phyloP scores from a whole-genome alignment of 2,113 vertebrate species.

The Ceuthmochares aereus region DNA sequence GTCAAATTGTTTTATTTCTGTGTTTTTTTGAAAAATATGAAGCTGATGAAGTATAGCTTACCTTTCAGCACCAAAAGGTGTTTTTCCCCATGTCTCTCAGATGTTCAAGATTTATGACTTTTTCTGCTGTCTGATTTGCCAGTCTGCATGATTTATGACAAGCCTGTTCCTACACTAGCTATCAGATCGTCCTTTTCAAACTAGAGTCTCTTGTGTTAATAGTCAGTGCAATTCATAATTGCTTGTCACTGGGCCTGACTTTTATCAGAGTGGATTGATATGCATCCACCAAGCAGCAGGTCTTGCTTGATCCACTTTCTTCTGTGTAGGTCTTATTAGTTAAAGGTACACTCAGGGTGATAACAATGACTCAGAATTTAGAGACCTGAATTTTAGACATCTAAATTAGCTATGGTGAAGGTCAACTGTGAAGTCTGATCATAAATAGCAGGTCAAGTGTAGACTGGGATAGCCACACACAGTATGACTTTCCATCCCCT shows the following conservation, averaged over 20 bases:
- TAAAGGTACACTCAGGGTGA: neutral
- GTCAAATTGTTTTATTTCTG: constrained; percentile 33
- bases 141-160: constrained; percentile 24
- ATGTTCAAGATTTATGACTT: constrained; percentile 34
- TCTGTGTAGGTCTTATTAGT: neutral
- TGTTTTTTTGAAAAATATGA: constrained; percentile 10
- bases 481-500: neutral
- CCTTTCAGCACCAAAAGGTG: neutral
- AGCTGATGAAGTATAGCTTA: constrained; percentile 12
- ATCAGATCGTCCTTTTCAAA: constrained; percentile 17
- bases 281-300: neutral
- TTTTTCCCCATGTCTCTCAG: constrained; percentile 8
- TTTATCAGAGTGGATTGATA: neutral
- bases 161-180: neutral
- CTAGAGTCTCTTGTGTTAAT: neutral
- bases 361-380: neutral
- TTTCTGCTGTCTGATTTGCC: constrained; percentile 19
- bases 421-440: neutral
- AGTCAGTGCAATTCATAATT: neutral
- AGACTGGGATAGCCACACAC: neutral
- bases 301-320: neutral
- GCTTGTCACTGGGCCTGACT: neutral
- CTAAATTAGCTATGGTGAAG: neutral
- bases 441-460: neutral
- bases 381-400: neutral